Conservation (phyloP, 2,797 vertebrate species). For the Dryobates pubescens region DNA sequence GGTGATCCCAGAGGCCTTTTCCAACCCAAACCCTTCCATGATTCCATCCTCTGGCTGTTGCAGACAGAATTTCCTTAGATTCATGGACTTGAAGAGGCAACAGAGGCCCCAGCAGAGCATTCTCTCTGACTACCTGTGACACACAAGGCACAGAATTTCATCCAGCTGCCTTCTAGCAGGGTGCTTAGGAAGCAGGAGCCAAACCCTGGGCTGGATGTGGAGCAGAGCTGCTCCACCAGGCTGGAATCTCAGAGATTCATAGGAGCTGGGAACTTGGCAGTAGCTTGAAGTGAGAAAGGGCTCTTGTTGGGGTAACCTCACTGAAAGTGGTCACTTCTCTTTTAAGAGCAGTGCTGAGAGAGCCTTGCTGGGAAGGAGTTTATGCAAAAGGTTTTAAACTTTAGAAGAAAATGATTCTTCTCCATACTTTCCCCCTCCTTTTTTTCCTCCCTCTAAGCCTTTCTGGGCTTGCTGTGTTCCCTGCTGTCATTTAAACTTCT, state of each 20-base stretch:
- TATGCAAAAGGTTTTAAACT: slow-evolving; percentile 23
- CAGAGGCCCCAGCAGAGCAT: slow-evolving; percentile 26
- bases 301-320: slow-evolving; percentile 26
- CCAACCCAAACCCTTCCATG: too few relatives aligned
- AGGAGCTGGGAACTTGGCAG: slow-evolving; percentile 8
- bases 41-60: background rate
- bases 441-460: background rate
- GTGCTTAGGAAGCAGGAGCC: background rate
- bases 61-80: background rate
- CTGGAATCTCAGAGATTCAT: slow-evolving; percentile 8
- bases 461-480: background rate
- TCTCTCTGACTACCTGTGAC: slow-evolving; percentile 24
- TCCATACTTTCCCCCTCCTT: background rate
- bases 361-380: background rate
- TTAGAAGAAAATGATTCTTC: background rate
- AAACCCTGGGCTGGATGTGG: background rate
- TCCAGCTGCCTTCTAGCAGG: background rate
- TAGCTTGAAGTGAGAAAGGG: background rate
- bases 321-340: slow-evolving; percentile 16
- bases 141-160: background rate
- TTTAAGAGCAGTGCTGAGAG: slow-evolving; percentile 1
- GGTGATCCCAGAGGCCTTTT: too few relatives aligned
- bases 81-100: slow-evolving; percentile 25
- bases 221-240: background rate
- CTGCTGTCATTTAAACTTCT: slow-evolving; percentile 2